Evolutionary conservation across 64 coral and sea anemone species (phyloP), one percentile per base, ranked within the genome.

Genomic region (Stylophora pistillata): DNA sequence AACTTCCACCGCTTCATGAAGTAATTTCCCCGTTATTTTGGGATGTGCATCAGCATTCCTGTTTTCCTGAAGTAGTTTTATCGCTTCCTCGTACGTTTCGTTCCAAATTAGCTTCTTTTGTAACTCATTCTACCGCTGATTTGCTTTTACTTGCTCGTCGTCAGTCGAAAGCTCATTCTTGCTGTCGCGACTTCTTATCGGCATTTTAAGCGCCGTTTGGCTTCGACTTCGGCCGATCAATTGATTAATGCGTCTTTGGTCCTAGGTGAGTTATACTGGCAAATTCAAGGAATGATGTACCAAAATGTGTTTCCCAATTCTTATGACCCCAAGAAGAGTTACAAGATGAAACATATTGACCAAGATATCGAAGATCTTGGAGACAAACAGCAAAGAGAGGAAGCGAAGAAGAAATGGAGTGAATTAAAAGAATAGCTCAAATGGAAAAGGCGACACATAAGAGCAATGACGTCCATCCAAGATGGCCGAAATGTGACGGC

Each of bases 271-370:
- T n/a, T n/a, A n/a, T n/a, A n/a, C n/a, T n/a, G n/a, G n/a, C n/a
- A n/a, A n/a, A n/a, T n/a, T n/a, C 80, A 84, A 41, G 62, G 33
- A 18, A 84, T 84, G 80, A 84, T 84, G 80, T 84, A 84, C 80
- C n/a, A 84, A 62, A 21, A 65, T 25, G 80, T 84, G 64, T 37
- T 68, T 20, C 80, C 80, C 34, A 84, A 70, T 28, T 70, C 20
- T 34, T 84, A 69, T 11, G 30, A 71, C 9, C 12, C 23, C 9
- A 37, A 63, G 54, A 84, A 10, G 80, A 41, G 80, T 70, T 84
- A 84, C 62, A 84, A 84, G 69, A 23, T 84, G 13, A 84, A 84
- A 41, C 33, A 69, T 68, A 55, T 84, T 9, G 33, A 69, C 10
- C 21, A 84, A 54, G 80, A 84, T 41, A 55, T 84, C 0, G 17